A percentile compares a stretch with the other conserved stretches of the same genome.
Conservation (phyloP, 2,888 invertebrate genomes). For the Elmis aenea region DNA sequence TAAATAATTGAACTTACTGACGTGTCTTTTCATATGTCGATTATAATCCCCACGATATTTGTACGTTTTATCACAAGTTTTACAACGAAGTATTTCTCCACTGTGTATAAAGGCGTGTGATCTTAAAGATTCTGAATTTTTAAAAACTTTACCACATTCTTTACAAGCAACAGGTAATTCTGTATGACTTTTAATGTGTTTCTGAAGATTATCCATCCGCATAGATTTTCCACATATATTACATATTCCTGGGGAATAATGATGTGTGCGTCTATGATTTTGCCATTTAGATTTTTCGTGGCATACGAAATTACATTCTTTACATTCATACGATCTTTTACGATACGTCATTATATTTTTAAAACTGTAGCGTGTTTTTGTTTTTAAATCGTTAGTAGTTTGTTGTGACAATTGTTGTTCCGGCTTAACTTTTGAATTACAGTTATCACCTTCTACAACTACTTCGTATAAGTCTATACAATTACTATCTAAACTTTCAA, state of each 20-base stretch:
- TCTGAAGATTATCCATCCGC: conserved; percentile 32
- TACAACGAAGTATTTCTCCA: conserved; percentile 31
- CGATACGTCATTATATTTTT: conserved; percentile 7
- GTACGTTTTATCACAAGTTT: conserved; percentile 34
- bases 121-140: conserved; percentile 32
- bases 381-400: too few relatives aligned
- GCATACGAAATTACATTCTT: conserved; percentile 5
- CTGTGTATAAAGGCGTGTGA: conserved; percentile 33
- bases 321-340: conserved; percentile 7
- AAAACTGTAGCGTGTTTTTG: neutral
- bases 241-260: conserved; percentile 30
- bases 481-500: too few relatives aligned
- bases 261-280: conserved; percentile 8
- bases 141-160: conserved; percentile 12
- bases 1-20: too few relatives aligned
- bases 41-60: conserved; percentile 9
- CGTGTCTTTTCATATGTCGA: too few relatives aligned
- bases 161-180: conserved; percentile 32
- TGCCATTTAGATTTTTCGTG: conserved; percentile 1
- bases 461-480: too few relatives aligned
- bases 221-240: conserved; percentile 37
- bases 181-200: conserved; percentile 33
- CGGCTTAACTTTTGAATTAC: too few relatives aligned
- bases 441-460: too few relatives aligned
- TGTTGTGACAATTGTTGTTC: too few relatives aligned